Base-by-base conservation (phyloP, 2,888 invertebrate species). In the Nymphalis c-album region DNA sequence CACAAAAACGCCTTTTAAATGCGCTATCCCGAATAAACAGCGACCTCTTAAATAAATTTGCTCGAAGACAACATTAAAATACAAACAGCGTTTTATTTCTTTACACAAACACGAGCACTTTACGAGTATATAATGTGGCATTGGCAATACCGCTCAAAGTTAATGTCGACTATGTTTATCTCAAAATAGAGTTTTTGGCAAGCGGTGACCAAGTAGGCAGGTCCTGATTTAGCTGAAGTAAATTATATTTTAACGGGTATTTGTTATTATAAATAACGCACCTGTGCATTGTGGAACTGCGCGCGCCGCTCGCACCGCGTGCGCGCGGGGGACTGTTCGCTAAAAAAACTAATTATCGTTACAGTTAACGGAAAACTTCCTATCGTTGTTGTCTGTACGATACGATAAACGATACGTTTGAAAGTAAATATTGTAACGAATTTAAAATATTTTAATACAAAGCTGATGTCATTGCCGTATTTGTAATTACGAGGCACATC, bases 401-500 rank as follows among this genome's bases (percentile, higher is more conserved):
- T n/a, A n/a, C n/a, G n/a, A n/a, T 31, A 55, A 13, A 31, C 6
- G n/a, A 18, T 57, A 57, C 35, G 10, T 35, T 57, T 6, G 10
- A 57, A 57, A 31, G 17, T 26, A 55, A 40, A 40, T 57, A 40
- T 40, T 40, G 40, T 47, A 60, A 57, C 55, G 35, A 60, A 6
- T 40, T 31, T 51, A 60, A 63, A 71, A 64, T 61, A 47, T 67
- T 58, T 60, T 61, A 60, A 67, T 63, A 66, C 62, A 74, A 72
- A 71, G 80, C 80, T 88, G 85, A 90, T 88, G 87, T 84, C 87
- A 90, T 86, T 84, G 78, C 75, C 77, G 81, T 76, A 82, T 79
- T 81, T 82, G 80, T 80, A 85, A 85, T 83, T 83, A 85, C 83
- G 83, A 83, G 80, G 80, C 75, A 80, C 76, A 75, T 78, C 40